Evolutionary conservation across 1,140 invertebrate species (phyloP), one percentile per base, ranked within the genome.

Genomic region (Eumaeus atala): DNA sequence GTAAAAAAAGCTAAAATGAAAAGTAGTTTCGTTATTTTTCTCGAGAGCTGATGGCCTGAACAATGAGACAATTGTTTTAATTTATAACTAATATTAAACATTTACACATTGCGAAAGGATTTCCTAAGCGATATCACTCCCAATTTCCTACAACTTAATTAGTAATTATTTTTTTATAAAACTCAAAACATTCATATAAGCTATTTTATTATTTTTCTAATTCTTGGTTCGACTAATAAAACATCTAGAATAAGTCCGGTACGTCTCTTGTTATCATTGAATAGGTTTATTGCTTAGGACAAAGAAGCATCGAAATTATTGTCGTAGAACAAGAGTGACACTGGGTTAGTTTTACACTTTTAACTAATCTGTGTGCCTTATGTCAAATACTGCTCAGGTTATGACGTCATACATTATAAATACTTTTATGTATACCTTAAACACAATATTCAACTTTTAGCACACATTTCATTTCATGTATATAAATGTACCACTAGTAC

Each of bases 21-120:
- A 9, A 14, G 40, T 42, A 14, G 2, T n/a, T n/a, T 44, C 14
- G 40, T 44, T 28, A 28, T 28, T 28, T 28, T n/a, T n/a, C n/a
- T 14, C 16, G 38, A 11, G n/a, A 12, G 16, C 12, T 8, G 14
- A 9, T 16, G 40, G 10, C 40, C 12, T 9, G 9, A 71, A 73
- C 21, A 70, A 68, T 61, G 71, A 72, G 71, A 74, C 72, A 75
- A 66, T 62, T 65, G 55, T 54, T 64, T 35, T 64, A 72, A 64
- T 59, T 74, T 66, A 75, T 80, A 77, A 70, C 72, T 81, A 73
- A 74, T 74, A 75, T 75, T 76, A 76, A 77, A 83, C 73, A 84
- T 78, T 79, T 81, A 84, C 75, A 76, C 66, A 77, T 74, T 60
- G 72, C 74, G 72, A 69, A 72, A 72, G 71, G 68, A 65, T 69